These are phyloP conservation scores for Sylvilagus floridanus DNA, from an alignment of 2,797 vertebrate species.

Conservation along the genomic window DNA sequence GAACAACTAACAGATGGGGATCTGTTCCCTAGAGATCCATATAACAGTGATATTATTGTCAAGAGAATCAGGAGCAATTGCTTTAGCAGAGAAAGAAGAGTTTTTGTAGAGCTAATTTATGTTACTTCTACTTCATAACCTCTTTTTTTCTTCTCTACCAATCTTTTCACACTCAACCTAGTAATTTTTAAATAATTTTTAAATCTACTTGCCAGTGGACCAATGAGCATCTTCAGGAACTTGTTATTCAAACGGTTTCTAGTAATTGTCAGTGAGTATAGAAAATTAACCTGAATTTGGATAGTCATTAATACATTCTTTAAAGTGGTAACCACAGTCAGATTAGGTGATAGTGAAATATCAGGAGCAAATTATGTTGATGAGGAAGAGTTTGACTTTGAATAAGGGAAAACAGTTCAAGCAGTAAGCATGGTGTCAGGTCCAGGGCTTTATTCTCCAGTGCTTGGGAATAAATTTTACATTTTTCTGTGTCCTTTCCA, in stretches of 20 bases:
- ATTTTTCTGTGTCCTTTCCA: not conserved
- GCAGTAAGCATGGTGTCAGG: too few species aligned
- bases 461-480: not conserved
- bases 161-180: too few species aligned
- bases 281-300: not conserved
- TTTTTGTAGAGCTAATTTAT: not conserved
- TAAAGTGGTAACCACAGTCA: not conserved
- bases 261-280: not conserved
- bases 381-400: not conserved
- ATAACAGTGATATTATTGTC: not conserved
- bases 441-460: not conserved
- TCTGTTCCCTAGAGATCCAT: not conserved
- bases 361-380: not conserved
- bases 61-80: not conserved
- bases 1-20: not conserved
- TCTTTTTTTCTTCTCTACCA: not conserved
- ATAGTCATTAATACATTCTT: not conserved
- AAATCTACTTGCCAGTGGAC: not conserved
- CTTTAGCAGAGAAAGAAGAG: not conserved
- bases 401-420: not conserved
- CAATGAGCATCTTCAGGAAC: not conserved
- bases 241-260: too few species aligned
- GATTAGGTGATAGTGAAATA: not conserved
- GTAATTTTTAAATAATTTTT: not conserved
- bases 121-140: not conserved